These are phyloP conservation scores for Emys orbicularis DNA, from an alignment of 2,797 vertebrate species.

Conservation along the genomic window DNA sequence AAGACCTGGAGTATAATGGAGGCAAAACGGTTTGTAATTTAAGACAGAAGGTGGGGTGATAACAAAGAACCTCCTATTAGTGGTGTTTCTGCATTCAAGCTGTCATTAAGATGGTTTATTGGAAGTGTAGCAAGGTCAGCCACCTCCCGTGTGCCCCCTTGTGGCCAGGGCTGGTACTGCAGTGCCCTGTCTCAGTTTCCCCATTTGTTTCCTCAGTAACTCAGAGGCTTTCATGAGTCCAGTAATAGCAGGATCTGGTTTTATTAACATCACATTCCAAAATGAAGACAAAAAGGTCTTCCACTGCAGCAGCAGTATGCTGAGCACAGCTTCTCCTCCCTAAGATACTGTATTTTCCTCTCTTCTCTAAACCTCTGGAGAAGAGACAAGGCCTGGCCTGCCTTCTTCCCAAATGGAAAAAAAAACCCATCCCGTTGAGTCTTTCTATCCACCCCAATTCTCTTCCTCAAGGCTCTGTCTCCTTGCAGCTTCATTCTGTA, in stretches of 20 bases:
- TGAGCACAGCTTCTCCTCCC: too few relatives aligned
- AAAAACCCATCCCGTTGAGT: not conserved
- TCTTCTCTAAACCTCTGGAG: not conserved
- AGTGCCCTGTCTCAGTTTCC: not conserved
- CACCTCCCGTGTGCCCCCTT: not conserved
- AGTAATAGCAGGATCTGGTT: not conserved
- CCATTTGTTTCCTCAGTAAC: not conserved
- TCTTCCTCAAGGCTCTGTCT: not conserved
- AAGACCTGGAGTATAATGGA: not conserved
- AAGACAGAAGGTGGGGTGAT: not conserved
- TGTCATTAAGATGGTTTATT: not conserved
- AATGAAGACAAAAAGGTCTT: not conserved
- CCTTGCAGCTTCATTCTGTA: too few relatives aligned
- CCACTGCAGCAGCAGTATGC: not conserved
- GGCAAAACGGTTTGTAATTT: not conserved
- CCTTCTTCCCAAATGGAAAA: not conserved
- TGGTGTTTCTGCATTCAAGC: accelerated
- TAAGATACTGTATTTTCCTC: not conserved
- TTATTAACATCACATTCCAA: not conserved
- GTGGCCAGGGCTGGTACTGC: not conserved
- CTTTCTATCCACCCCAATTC: not conserved
- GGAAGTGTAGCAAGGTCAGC: not conserved
- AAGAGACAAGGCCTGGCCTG: not conserved
- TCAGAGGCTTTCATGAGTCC: not conserved
- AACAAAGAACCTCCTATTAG: not conserved